Base-by-base conservation (phyloP, 2,888 invertebrate genomes). In the Lasioglossum calceatum region DNA sequence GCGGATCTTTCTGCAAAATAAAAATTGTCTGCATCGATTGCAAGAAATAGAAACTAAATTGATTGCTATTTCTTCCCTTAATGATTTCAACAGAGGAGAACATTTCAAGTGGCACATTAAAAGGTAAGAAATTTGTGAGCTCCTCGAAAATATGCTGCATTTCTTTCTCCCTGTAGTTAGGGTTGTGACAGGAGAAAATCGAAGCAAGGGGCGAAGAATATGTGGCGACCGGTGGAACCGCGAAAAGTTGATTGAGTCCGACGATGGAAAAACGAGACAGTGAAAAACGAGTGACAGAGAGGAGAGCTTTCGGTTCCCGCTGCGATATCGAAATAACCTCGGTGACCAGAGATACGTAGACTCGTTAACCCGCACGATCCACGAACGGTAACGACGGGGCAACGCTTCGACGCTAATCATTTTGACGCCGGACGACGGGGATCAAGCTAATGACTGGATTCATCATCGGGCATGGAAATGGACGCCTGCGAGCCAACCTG, bases 261-360 rank as follows among this genome's bases (percentile, higher is more conserved):
- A 77, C 79, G 87, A 87, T 44, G 76, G 75, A 50, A 76, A 87
- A 79, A 77, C 79, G 77, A 81, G 54, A 64, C 85, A 78, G 61
- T 76, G 64, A 61, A 36, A 39, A 58, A 70, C 78, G 76, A 79
- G 44, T 76, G 71, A 76, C 50, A 72, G 50, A 81, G 72, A 14
- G 54, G 79, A 71, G 77, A 73, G 79, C 83, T 80, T 87, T 84
- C 88, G 88, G 87, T 87, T 89, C 90, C 89, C 85, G 92, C 89
- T 90, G 92, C 85, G 92, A 90, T 89, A 91, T 87, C 90, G 86
- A 92, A 92, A 91, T 92, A 92, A 91, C 91, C 90, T 89, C 79
- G 88, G 90, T 90, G 92, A 88, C 90, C 88, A 89, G 85, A 84
- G 90, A 87, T 88, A 87, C 88, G 87, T 88, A 91, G 88, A 92